A percentile compares a stretch with the other conserved stretches of the same genome.
phyloP scores from a whole-genome alignment of 2,797 vertebrate genomes.

The Dermochelys coriacea region DNA sequence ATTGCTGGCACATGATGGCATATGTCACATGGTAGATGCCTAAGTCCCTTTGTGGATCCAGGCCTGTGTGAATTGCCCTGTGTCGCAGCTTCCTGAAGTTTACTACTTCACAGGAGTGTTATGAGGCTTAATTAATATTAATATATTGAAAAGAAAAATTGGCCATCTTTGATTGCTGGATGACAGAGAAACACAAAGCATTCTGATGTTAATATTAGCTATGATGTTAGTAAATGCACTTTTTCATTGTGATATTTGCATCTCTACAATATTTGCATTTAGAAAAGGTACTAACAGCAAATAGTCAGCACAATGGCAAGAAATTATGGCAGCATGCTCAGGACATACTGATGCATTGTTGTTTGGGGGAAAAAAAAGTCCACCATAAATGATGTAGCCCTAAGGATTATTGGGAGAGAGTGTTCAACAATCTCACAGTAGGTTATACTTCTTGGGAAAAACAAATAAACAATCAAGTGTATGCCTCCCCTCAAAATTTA shows the following conservation, averaged over 20 bases:
- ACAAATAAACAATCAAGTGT: background rate
- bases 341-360: background rate
- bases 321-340: background rate
- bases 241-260: background rate
- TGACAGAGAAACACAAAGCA: background rate
- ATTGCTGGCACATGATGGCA: too few relatives aligned
- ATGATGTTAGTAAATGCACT: background rate
- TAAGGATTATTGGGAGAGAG: background rate
- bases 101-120: background rate
- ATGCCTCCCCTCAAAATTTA: background rate
- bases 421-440: background rate
- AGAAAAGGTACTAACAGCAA: background rate
- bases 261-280: background rate
- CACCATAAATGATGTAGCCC: background rate
- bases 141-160: background rate
- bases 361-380: background rate
- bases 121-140: background rate
- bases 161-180: background rate
- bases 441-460: background rate
- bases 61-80: background rate
- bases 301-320: background rate
- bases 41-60: background rate
- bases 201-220: background rate
- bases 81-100: conserved; percentile 24
- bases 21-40: too few relatives aligned